Base-by-base conservation (phyloP, 2,113 vertebrate species). In the Aspidoscelis tigris region DNA sequence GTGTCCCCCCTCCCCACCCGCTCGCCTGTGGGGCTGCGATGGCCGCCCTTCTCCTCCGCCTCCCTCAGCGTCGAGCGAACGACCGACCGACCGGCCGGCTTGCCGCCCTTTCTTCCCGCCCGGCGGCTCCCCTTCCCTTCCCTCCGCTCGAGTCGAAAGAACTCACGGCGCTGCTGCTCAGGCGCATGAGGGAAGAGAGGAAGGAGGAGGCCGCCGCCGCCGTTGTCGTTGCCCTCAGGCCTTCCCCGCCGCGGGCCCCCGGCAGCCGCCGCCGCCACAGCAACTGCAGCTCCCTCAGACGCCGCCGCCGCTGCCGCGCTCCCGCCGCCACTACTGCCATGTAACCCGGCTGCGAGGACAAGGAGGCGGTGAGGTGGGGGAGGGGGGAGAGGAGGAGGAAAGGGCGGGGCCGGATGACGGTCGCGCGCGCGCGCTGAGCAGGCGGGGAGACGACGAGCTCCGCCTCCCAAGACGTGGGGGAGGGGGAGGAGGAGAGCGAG, bases 251-350 rank as follows among this genome's bases (percentile, higher is more conserved):
- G 89, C 84, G 90, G 75, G 78, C 92, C 82, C 66, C 84, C 83
- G 43, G 85, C 84, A 55, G 55, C 3, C 55, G 55, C 58, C 58
- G 44, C 14, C 2, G 26, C 41, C 41, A 18, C 41, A 21, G 26
- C 2, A 1, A 66, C 33, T 24, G 26, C 12, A 12, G 18, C 12
- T 53, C 33, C 21, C 41, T 21, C 39, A 58, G 9, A 6, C 61
- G 26, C 65, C 70, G 69, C 22, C 81, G 80, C 74, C 61, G 26
- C 65, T 53, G 69, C 22, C 81, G 80, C 74, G 3, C 92, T 87
- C 7, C 91, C 89, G 91, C 94, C 89, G 93, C 94, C 92, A 91
- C 95, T 89, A 88, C 94, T 93, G 95, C 95, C 95, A 95, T 95
- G 92, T 94, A 95, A 95, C 91, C 94, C 94, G 93, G 92, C 93